These are phyloP conservation scores for Acleris literana DNA, from an alignment of 2,888 invertebrate species.

Conservation along the genomic window DNA sequence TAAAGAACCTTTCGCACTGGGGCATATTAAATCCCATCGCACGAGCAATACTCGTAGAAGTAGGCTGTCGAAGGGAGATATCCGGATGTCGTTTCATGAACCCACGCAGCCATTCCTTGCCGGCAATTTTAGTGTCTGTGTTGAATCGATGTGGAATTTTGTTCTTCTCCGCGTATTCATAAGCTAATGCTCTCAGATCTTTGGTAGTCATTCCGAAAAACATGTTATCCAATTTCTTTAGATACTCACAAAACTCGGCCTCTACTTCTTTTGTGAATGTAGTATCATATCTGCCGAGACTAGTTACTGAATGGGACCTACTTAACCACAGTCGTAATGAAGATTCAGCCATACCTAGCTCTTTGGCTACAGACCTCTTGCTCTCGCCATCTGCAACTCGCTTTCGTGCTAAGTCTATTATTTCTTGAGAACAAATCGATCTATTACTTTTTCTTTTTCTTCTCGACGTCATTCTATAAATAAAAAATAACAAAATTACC, in stretches of 20 bases:
- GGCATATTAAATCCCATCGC: constrained; percentile 3
- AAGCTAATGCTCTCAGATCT: constrained; percentile 2
- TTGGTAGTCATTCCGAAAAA: constrained; percentile 1
- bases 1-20: constrained; percentile 6
- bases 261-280: background rate
- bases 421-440: too few relatives aligned
- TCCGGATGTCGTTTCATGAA: constrained; percentile 17
- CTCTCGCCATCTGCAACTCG: too few relatives aligned
- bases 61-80: constrained; percentile 1
- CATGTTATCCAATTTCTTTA: too few relatives aligned
- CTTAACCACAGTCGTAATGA: too few relatives aligned
- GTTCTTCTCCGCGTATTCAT: background rate
- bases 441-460: too few relatives aligned
- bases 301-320: too few relatives aligned
- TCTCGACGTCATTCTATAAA: background rate
- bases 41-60: constrained; percentile 9
- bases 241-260: background rate
- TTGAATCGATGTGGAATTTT: too few relatives aligned
- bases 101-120: constrained; percentile 18
- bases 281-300: constrained; percentile 1
- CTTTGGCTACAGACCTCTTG: background rate
- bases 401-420: too few relatives aligned
- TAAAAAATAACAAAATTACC: background rate
- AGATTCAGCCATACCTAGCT: too few relatives aligned
- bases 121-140: constrained; percentile 12